Base-by-base conservation (phyloP, 2,113 vertebrate genomes). In the Parus major region DNA sequence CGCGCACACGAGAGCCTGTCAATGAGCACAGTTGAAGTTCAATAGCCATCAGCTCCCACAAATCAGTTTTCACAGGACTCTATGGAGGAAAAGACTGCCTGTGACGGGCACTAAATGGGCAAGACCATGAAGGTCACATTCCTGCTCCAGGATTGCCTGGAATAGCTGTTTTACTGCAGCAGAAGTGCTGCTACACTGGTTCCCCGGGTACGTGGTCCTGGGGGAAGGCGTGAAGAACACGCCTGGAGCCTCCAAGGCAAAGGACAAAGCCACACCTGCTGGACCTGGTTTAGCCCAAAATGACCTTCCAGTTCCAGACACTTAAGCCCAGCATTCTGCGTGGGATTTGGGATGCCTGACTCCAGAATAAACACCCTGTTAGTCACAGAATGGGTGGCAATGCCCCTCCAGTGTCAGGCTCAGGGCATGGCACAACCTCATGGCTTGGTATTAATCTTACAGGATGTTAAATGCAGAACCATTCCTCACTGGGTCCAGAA, bases 41-140 rank as follows among this genome's bases (percentile, higher is more conserved):
- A 70, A 7, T 1, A 81, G 80, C 86, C 64, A 88, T 63, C 79
- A 64, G 83, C 78, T 89, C 68, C 55, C 69, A 82, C 55, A 59
- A 22, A 77, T 29, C 68, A 52, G 56, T 10, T 63, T 71, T 63
- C 66, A 46, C 60, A 41, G 88, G 83, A 33, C 47, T 50, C 24
- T 12, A 24, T 0, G 2, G 47, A 93, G 44, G 68, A 71, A 72
- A 28, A 79, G 65, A 46, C 72, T 46, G 71, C 69, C 82, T 88
- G 41, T 21, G 50, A 76, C 0, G 4, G 83, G 78, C 81, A 72
- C 59, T 31, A 29, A 82, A 84, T 10, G 15, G 41, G 77, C 53
- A 76, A 25, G 78, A 71, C 61, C 50, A 36, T 41, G 63, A 91
- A 64, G 71, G 88, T 79, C 90, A 69, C 14, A 72, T 19, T 94